Conservation (phyloP, 2,888 invertebrate genomes). For the Caprella mutica region DNA sequence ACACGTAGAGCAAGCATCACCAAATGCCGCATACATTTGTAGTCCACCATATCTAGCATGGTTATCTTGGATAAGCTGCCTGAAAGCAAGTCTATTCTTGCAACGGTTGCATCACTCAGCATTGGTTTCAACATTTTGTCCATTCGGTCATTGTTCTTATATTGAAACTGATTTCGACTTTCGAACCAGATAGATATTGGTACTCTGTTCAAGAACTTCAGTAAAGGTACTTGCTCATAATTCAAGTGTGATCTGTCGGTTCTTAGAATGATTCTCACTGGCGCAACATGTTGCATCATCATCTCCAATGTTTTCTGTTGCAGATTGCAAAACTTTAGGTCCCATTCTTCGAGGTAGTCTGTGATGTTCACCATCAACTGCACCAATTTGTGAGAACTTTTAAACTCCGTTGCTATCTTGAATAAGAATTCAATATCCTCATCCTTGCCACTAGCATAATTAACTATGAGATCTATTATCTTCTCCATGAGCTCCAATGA, state of each 20-base stretch:
- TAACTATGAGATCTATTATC: conserved; percentile 13
- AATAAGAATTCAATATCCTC: conserved; percentile 14
- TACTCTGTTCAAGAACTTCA: conserved; percentile 20
- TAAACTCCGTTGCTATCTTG: conserved; percentile 13
- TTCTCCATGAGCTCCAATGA: not conserved
- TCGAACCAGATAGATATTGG: conserved; percentile 31
- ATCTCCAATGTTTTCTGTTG: conserved; percentile 14
- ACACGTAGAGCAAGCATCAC: conserved; percentile 24
- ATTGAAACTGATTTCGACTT: conserved; percentile 19
- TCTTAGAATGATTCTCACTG: conserved; percentile 7
- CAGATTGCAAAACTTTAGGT: conserved; percentile 1
- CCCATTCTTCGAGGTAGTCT: conserved; percentile 17
- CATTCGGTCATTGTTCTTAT: conserved; percentile 15
- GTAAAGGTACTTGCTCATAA: conserved; percentile 13
- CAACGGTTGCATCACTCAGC: conserved; percentile 8
- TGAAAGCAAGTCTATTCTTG: conserved; percentile 23
- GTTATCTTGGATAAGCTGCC: conserved; percentile 10
- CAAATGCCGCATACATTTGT: conserved; percentile 12
- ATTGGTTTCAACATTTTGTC: conserved; percentile 19
- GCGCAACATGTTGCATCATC: conserved; percentile 12
- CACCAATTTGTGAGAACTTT: conserved; percentile 8
- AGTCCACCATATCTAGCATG: conserved; percentile 7
- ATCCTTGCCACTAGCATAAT: conserved; percentile 6
- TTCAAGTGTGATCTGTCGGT: conserved; percentile 1
- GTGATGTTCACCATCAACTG: conserved; percentile 12